These are phyloP conservation scores for Xylophagus ater DNA, from an alignment of 2,888 invertebrate genomes.

Conservation along the genomic window DNA sequence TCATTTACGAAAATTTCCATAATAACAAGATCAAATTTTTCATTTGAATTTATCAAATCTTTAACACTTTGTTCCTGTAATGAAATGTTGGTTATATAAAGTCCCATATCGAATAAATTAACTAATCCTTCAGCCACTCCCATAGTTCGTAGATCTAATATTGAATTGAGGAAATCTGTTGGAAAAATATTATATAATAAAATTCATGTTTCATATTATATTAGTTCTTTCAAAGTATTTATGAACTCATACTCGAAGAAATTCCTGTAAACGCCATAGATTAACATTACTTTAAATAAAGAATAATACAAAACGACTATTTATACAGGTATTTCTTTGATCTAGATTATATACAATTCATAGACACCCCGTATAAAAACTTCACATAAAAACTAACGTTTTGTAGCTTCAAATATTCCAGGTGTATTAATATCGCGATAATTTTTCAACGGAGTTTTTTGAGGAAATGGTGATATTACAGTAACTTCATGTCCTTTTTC, in stretches of 20 bases:
- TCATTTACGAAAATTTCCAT: slow-evolving; percentile 35
- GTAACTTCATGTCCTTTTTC: slow-evolving; percentile 35
- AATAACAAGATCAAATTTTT: slow-evolving; percentile 36
- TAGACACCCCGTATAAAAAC: no score
- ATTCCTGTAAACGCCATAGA: no score
- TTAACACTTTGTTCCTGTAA: slow-evolving; percentile 23
- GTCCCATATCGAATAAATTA: slow-evolving; percentile 22
- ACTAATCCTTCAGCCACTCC: neutral
- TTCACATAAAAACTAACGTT: slow-evolving; percentile 15
- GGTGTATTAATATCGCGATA: slow-evolving; percentile 23
- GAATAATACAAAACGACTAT: no score
- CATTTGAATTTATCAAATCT: slow-evolving; percentile 21
- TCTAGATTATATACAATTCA: no score
- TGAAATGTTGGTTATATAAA: slow-evolving; percentile 22
- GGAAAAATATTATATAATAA: no score
- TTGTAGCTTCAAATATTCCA: slow-evolving; percentile 6
- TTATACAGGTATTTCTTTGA: no score
- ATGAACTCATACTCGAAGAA: no score
- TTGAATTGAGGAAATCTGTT: no score
- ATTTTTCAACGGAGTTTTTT: slow-evolving; percentile 24
- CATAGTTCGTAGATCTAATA: neutral
- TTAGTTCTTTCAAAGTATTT: no score
- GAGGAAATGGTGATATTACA: slow-evolving; percentile 28
- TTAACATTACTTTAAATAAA: no score
- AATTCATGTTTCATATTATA: no score